Evolutionary conservation across 2,113 vertebrate genomes (phyloP).

Genomic region (Labrus mixtus): DNA sequence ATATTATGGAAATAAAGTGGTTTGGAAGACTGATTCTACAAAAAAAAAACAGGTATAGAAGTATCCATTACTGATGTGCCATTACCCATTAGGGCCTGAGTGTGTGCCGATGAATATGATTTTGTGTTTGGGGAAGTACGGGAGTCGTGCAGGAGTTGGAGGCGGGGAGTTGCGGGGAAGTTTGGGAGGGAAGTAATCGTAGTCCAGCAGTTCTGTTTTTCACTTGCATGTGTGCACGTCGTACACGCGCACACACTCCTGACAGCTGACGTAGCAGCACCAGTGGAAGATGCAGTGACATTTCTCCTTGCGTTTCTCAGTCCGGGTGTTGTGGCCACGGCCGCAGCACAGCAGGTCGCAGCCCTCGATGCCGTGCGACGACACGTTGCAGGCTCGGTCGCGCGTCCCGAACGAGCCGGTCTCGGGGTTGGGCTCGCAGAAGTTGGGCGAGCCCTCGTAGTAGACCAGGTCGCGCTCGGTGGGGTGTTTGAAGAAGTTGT

Average conservation of each 20-base stretch:
- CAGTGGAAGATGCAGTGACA: constrained; percentile 99
- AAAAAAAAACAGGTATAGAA: constrained; percentile 34
- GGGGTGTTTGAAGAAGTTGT: constrained; percentile 95
- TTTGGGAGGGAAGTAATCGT: constrained; percentile 40
- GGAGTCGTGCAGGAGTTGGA: constrained; percentile 53
- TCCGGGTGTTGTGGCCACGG: constrained; percentile 97
- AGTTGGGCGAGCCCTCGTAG: constrained; percentile 98
- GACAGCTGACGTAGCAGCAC: constrained; percentile 99
- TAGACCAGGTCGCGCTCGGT: constrained; percentile 97
- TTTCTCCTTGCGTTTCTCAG: constrained; percentile 98
- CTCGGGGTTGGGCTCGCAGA: constrained; percentile 97
- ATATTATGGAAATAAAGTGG: constrained; percentile 25
- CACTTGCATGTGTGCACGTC: constrained; percentile 99
- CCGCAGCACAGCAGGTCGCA: constrained; percentile 98
- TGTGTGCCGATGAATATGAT: constrained; percentile 24
- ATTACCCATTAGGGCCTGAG: constrained; percentile 35
- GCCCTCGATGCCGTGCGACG: constrained; percentile 97
- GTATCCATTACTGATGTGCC: constrained; percentile 69
- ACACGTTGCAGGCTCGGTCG: constrained; percentile 96
- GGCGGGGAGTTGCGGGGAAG: neutral
- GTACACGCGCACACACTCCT: constrained; percentile 95
- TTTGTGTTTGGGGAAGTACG: constrained; percentile 13
- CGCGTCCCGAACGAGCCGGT: constrained; percentile 97
- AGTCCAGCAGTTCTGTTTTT: constrained; percentile 72
- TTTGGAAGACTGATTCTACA: constrained; percentile 45